phyloP scores from a whole-genome alignment of 2,888 invertebrate species.

The Drosophila monieri region DNA sequence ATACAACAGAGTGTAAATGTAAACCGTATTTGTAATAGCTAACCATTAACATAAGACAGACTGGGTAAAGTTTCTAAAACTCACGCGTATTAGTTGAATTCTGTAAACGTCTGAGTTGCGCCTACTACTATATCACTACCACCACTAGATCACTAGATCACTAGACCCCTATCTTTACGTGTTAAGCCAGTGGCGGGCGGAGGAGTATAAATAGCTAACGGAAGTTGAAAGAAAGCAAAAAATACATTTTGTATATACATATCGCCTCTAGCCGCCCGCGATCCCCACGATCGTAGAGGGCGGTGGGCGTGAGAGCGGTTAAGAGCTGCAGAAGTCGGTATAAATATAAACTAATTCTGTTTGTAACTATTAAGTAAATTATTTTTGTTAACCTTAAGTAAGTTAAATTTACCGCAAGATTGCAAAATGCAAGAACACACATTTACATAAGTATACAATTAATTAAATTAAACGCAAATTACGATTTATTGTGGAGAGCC shows the following conservation, averaged over 20 bases:
- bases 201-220: slow-evolving; percentile 8
- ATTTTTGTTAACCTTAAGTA: slow-evolving; percentile 55
- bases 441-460: slow-evolving; percentile 79
- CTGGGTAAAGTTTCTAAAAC: slow-evolving; percentile 66
- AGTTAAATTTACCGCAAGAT: slow-evolving; percentile 48
- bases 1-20: neutral
- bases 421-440: slow-evolving; percentile 32
- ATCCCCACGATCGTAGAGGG: slow-evolving; percentile 30
- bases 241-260: slow-evolving; percentile 78
- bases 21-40: slow-evolving; percentile 1
- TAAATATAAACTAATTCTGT: slow-evolving; percentile 37
- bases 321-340: slow-evolving; percentile 42
- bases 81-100: slow-evolving; percentile 74
- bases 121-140: slow-evolving; percentile 22
- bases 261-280: slow-evolving; percentile 56
- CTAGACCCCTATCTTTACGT: slow-evolving; percentile 15
- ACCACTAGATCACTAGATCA: slow-evolving; percentile 56
- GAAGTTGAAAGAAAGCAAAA: slow-evolving; percentile 73
- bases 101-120: slow-evolving; percentile 69
- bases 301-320: slow-evolving; percentile 56
- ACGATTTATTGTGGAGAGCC: slow-evolving; percentile 55
- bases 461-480: slow-evolving; percentile 70
- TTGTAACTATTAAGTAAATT: slow-evolving; percentile 50
- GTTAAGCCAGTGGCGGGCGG: slow-evolving; percentile 3
- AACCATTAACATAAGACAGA: slow-evolving; percentile 25